phyloP scores from a whole-genome alignment of 2,113 vertebrate species.

The Camelus dromedarius region DNA sequence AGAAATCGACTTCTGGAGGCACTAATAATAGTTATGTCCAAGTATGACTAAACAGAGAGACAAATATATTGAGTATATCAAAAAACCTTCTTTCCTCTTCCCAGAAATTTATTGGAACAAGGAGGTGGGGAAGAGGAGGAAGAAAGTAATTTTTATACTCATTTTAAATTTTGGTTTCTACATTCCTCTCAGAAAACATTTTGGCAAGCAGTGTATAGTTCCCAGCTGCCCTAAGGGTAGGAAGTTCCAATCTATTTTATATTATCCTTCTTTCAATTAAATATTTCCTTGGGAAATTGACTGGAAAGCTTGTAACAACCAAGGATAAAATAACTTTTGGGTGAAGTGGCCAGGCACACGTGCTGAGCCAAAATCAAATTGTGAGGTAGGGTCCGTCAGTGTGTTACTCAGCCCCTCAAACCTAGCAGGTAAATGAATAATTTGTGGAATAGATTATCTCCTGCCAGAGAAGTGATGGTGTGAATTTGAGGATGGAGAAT shows the following conservation, averaged over 20 bases:
- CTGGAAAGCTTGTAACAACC: constrained; percentile 64
- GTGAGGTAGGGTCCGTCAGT: constrained; percentile 52
- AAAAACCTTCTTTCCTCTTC: constrained; percentile 2
- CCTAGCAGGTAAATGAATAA: constrained; percentile 73
- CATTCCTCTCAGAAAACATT: constrained; percentile 54
- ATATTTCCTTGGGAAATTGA: constrained; percentile 77
- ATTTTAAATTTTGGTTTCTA: constrained; percentile 65
- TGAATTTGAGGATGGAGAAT: constrained; percentile 85
- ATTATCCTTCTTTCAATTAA: constrained; percentile 70
- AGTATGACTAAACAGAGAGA: not conserved
- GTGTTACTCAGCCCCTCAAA: constrained; percentile 42
- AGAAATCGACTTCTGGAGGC: not conserved
- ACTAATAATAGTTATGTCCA: not conserved
- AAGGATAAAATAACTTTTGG: constrained; percentile 51
- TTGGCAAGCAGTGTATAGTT: constrained; percentile 60
- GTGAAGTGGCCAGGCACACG: not conserved
- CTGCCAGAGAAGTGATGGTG: constrained; percentile 78
- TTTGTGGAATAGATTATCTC: constrained; percentile 81
- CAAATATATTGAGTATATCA: not conserved
- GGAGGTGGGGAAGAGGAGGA: not conserved
- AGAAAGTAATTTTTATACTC: constrained; percentile 5
- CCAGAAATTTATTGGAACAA: constrained; percentile 14
- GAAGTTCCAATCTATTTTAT: constrained; percentile 70
- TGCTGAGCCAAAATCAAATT: constrained; percentile 70
- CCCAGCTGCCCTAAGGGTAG: constrained; percentile 57